Evolutionary conservation across 1,140 invertebrate species (phyloP), one percentile per base, ranked within the genome.

Genomic region (Drosophila athabasca): DNA sequence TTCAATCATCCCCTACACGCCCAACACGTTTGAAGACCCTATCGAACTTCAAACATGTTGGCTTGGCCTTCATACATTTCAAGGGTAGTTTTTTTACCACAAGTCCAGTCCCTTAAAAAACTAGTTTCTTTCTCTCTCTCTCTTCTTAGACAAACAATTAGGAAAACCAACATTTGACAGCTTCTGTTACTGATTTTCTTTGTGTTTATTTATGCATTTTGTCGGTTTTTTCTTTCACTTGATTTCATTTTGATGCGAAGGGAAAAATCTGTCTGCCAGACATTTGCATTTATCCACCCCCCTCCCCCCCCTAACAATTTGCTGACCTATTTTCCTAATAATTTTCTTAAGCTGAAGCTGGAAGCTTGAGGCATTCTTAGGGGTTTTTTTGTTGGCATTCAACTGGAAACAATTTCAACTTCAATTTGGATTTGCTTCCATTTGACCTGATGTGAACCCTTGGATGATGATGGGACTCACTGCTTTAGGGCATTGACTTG

Each of bases 191-290:
- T 29, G 29, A 58, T 55, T 57, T 64, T 76, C 68, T 81, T 59
- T 78, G 44, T 82, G 80, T 88, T 78, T 82, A 87, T 76, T 82
- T 85, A 85, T 85, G 82, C 65, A 64, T 67, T 85, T 81, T 76
- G 11, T 39, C 35, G 11, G 3, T 70, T 67, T 78, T 19, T 19
- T 19, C 17, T 19, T 82, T 82, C 82, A 82, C 78, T 82, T 85
- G 83, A 85, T 85, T 85, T 85, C 45, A 79, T 72, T 88, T 82
- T 82, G 83, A 64, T 78, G 76, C 65, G 19, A 49, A 44, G 64
- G 48, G 53, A 57, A 46, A 58, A 66, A 67, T 78, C 49, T 68
- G 55, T 68, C 60, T 72, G 70, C 62, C 52, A 80, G 70, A 73
- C 70, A 85, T 85, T 85, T 82, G 82, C 83, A 87, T 85, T 78